Percentiles rank a stretch among this genome's conserved stretches.
These are phyloP conservation scores for Pseudorhombus dupliciocellatus DNA, from an alignment of 2,113 vertebrate genomes.

Conservation along the genomic window DNA sequence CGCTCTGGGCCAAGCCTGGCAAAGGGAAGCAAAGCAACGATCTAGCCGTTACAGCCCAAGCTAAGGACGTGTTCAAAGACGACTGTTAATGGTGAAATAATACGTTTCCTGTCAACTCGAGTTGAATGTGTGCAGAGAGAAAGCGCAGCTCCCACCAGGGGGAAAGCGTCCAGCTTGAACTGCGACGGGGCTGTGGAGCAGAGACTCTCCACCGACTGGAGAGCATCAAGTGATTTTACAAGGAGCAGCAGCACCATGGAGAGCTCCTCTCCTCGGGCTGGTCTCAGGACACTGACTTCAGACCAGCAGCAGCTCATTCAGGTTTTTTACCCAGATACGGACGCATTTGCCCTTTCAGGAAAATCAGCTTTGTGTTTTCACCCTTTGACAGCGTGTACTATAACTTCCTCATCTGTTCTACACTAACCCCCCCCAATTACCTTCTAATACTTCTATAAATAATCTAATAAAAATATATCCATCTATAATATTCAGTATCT, in stretches of 20 bases:
- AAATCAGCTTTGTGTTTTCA: background rate
- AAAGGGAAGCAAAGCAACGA: background rate
- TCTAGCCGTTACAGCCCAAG: background rate
- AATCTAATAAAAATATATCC: too few relatives aligned
- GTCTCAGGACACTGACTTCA: conserved; percentile 46
- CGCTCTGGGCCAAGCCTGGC: background rate
- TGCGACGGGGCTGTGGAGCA: conserved; percentile 43
- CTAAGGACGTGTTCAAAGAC: background rate
- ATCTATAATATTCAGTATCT: too few relatives aligned
- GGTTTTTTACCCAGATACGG: conserved; percentile 22
- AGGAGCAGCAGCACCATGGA: conserved; percentile 47
- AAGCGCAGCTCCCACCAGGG: conserved; percentile 22
- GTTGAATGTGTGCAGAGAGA: conserved; percentile 28
- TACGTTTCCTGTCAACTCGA: conserved; percentile 10
- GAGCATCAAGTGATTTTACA: conserved; percentile 55
- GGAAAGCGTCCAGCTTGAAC: conserved; percentile 35
- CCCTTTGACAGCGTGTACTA: background rate
- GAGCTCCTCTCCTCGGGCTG: conserved; percentile 47
- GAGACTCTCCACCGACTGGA: conserved; percentile 44
- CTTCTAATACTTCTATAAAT: too few relatives aligned
- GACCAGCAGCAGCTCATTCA: conserved; percentile 7
- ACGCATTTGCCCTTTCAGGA: background rate
- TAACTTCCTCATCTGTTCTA: background rate
- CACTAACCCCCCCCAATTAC: background rate
- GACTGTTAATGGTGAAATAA: conserved; percentile 39